Evolutionary conservation across 1,140 invertebrate genomes (phyloP).

Genomic region (Drosophila bifasciata): DNA sequence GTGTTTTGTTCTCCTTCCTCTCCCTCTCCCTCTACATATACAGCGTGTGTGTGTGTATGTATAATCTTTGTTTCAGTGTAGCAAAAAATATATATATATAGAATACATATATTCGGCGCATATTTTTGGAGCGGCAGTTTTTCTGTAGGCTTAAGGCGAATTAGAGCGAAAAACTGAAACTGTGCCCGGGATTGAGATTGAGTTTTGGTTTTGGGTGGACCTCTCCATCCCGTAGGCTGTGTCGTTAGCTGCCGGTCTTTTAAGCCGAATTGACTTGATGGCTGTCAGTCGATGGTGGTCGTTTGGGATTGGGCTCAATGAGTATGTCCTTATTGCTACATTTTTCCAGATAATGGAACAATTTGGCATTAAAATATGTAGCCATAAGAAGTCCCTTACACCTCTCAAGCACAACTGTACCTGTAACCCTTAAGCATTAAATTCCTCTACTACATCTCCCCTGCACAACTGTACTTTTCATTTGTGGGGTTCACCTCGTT

Average conservation of each 20-base stretch:
- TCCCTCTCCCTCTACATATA: background rate
- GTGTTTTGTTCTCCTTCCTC: conserved; percentile 46
- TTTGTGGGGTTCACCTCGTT: background rate
- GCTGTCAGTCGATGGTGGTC: conserved; percentile 38
- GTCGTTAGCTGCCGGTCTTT: conserved; percentile 31
- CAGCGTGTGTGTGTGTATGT: too few species aligned
- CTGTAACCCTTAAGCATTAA: background rate
- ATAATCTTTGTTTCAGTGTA: conserved; percentile 11
- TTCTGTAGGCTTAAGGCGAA: conserved; percentile 67
- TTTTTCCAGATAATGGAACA: background rate
- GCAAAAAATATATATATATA: background rate
- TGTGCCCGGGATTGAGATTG: conserved; percentile 7
- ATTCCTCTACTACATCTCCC: too few species aligned
- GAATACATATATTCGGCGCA: background rate
- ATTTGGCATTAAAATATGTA: too few species aligned
- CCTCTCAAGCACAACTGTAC: conserved; percentile 9
- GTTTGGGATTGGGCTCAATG: conserved; percentile 24
- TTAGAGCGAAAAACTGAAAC: conserved; percentile 54
- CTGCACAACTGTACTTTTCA: background rate
- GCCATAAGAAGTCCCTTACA: too few species aligned
- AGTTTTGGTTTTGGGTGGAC: conserved; percentile 19
- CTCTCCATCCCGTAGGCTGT: background rate
- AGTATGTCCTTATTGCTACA: conserved; percentile 11
- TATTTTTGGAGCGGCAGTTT: conserved; percentile 50
- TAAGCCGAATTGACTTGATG: conserved; percentile 66